A percentile compares a stretch with the other conserved stretches of the same genome.
Evolutionary conservation across 2,797 vertebrate genomes (phyloP).

Genomic region (Pantherophis vulpinus): DNA sequence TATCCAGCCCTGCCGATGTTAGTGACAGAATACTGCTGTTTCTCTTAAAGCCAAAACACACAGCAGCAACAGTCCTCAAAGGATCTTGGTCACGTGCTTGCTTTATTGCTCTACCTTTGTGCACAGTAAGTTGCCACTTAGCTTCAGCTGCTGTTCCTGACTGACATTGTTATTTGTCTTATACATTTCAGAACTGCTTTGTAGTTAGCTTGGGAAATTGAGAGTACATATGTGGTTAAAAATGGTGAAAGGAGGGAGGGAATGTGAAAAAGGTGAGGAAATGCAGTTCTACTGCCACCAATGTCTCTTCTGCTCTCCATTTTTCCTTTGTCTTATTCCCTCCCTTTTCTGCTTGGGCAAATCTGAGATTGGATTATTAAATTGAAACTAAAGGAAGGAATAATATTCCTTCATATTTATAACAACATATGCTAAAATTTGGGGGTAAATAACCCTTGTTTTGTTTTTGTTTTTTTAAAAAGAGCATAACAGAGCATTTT

Average conservation of each 20-base stretch:
- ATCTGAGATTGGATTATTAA: constrained; percentile 5
- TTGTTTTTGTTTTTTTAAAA: not conserved
- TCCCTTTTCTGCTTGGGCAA: not conserved
- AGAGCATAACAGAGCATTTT: not conserved
- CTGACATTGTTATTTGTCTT: constrained; percentile 29
- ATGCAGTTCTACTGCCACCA: constrained; percentile 11
- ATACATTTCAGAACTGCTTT: constrained; percentile 24
- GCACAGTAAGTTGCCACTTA: constrained; percentile 22
- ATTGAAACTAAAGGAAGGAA: not conserved
- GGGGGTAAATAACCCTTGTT: not conserved
- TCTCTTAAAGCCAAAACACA: constrained; percentile 35
- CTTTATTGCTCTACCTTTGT: constrained; percentile 37
- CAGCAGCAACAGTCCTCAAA: not conserved
- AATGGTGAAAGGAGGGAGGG: constrained; percentile 4
- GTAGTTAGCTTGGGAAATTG: constrained; percentile 23
- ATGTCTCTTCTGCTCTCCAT: not conserved
- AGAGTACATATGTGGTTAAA: constrained; percentile 14
- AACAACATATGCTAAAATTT: not conserved
- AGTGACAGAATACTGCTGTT: constrained; percentile 35
- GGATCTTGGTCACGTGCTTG: not conserved
- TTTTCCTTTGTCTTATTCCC: constrained; percentile 22
- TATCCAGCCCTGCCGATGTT: not conserved
- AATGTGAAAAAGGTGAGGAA: not conserved
- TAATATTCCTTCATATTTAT: constrained; percentile 2
- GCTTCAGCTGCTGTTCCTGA: constrained; percentile 24